Percentiles rank a stretch among this genome's conserved stretches.
These are phyloP conservation scores for Ochotona princeps DNA, from an alignment of 2,113 vertebrate genomes.

Conservation along the genomic window DNA sequence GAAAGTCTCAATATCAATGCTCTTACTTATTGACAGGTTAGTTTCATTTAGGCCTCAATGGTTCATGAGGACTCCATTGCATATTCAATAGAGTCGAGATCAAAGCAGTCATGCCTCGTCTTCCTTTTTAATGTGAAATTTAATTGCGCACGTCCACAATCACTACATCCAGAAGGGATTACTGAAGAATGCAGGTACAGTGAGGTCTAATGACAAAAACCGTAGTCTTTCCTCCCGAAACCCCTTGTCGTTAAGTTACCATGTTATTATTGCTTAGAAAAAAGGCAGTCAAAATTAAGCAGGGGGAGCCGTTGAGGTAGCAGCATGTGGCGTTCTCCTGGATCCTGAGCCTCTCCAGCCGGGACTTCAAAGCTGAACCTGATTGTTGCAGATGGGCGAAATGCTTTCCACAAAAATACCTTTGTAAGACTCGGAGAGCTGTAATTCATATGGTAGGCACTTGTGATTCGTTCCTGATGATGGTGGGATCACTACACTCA, in stretches of 20 bases:
- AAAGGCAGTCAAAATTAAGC: slow-evolving; percentile 41
- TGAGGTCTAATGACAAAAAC: slow-evolving; percentile 48
- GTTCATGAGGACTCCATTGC: neutral
- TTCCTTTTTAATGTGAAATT: slow-evolving; percentile 29
- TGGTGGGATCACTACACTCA: slow-evolving; percentile 80
- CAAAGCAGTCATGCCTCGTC: neutral
- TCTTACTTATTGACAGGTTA: slow-evolving; percentile 15
- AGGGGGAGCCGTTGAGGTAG: slow-evolving; percentile 38
- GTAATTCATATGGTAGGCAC: slow-evolving; percentile 81
- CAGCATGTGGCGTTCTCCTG: slow-evolving; percentile 78
- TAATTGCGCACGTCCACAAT: neutral
- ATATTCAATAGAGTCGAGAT: neutral
- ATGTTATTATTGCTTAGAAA: neutral
- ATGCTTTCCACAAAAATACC: slow-evolving; percentile 80
- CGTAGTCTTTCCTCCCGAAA: slow-evolving; percentile 9
- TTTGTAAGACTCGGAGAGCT: slow-evolving; percentile 75
- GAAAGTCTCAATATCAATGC: neutral
- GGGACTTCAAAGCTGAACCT: slow-evolving; percentile 77
- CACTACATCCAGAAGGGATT: neutral
- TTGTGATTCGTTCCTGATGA: slow-evolving; percentile 81
- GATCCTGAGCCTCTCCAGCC: slow-evolving; percentile 53
- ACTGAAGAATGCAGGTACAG: neutral
- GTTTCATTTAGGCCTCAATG: slow-evolving; percentile 9
- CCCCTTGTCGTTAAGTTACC: slow-evolving; percentile 8
- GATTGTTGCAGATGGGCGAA: slow-evolving; percentile 78